A percentile compares a stretch with the other conserved stretches of the same genome.
phyloP scores from a whole-genome alignment of 2,797 vertebrate genomes.

The Numenius phaeopus region DNA sequence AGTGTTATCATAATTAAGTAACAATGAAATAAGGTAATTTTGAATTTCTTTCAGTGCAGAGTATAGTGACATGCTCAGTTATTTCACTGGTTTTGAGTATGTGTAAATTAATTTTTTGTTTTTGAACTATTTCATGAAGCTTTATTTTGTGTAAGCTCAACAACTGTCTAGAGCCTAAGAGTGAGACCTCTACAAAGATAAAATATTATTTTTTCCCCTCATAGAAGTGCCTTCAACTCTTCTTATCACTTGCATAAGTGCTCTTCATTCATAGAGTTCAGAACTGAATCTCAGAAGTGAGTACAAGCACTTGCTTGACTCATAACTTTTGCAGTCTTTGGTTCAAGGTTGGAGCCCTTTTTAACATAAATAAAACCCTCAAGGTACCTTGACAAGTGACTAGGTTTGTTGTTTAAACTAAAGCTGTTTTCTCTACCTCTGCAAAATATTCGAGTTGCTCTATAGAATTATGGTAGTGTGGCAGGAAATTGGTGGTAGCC shows the following conservation, averaged over 20 bases:
- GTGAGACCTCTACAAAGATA: neutral
- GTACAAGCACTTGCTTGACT: neutral
- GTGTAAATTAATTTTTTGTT: neutral
- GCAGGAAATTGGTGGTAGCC: neutral
- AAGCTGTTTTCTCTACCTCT: neutral
- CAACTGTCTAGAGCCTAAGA: neutral
- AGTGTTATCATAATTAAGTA: neutral
- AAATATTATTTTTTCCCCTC: neutral
- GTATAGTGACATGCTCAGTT: neutral
- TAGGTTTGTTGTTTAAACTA: neutral
- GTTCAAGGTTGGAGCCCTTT: neutral
- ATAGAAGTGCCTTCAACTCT: neutral
- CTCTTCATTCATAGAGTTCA: neutral
- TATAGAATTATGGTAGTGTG: neutral
- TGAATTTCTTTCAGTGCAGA: neutral
- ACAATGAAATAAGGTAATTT: neutral
- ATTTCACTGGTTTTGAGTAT: neutral
- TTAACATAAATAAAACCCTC: neutral
- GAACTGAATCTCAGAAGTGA: neutral
- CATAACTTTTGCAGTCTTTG: neutral
- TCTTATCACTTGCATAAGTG: neutral
- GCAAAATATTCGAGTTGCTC: neutral
- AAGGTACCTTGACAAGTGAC: neutral
- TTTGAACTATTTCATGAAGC: neutral
- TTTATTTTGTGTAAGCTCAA: neutral